A percentile compares a stretch with the other conserved stretches of the same genome.
These are phyloP conservation scores for Leptestheria dahalacensis DNA, from an alignment of 1,140 invertebrate species.

Conservation along the genomic window DNA sequence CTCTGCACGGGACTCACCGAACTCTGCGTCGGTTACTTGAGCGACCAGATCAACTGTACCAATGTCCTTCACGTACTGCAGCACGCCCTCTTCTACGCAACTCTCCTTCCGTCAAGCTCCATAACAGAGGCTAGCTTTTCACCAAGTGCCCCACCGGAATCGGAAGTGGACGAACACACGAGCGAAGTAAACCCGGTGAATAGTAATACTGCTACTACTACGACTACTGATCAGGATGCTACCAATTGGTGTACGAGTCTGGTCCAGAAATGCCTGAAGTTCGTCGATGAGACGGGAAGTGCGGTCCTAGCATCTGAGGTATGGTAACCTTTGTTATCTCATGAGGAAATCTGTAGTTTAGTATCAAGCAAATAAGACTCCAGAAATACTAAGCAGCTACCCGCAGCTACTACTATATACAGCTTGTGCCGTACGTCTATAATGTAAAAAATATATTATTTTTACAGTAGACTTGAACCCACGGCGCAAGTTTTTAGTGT, in stretches of 20 bases:
- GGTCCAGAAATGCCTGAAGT: conserved; percentile 39
- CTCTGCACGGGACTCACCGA: conserved; percentile 42
- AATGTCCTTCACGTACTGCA: conserved; percentile 37
- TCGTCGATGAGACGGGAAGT: conserved; percentile 43
- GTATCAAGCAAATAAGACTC: background rate
- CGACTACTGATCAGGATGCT: background rate
- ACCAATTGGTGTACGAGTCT: conserved; percentile 37
- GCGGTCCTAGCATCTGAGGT: conserved; percentile 41
- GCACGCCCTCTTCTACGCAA: conserved; percentile 28
- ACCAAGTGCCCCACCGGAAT: conserved; percentile 10
- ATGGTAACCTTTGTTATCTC: background rate
- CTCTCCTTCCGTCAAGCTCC: background rate
- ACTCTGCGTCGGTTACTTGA: conserved; percentile 42
- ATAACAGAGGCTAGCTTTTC: background rate
- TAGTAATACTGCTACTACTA: background rate
- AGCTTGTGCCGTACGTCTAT: background rate
- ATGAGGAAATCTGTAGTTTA: background rate
- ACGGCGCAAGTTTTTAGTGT: no score
- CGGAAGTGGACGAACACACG: conserved; percentile 15
- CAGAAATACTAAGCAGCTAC: background rate
- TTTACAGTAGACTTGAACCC: no score
- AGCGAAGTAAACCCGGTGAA: conserved; percentile 20
- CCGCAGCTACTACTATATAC: background rate
- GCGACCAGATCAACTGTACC: conserved; percentile 28
- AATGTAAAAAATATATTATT: background rate